Evolutionary conservation across 2,113 vertebrate species (phyloP), one percentile per base, ranked within the genome.

Genomic region (Paramormyrops kingsleyae): DNA sequence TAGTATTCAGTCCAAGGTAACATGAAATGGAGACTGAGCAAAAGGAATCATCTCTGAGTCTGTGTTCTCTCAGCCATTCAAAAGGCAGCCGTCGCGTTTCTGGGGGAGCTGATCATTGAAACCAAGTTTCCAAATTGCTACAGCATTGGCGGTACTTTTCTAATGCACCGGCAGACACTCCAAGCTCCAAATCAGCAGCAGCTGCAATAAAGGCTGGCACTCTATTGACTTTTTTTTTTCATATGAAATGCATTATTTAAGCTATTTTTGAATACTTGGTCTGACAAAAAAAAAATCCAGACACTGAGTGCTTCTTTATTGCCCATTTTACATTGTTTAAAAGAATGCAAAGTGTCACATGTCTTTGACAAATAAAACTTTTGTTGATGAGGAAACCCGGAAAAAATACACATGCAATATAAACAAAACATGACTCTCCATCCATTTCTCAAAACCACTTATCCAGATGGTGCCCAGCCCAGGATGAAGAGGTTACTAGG

Each of bases 1-100:
- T 91, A 88, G n/a, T 21, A n/a, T 90, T 94, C 93, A 93, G 91
- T 91, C 92, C 95, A 94, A 85, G 93, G 86, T 91, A 94, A 93
- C 77, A 42, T 39, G 42, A 83, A 83, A 70, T 70, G 27, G 62
- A 70, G 62, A 70, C 62, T 13, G 62, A 70, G 62, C 62, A 31
- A 31, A 70, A 70, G 62, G n/a, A 70, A 31, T 70, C n/a, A 27
- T 80, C 74, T 42, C 15, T 17, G 74, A 19, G 31, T 42, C 74
- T 42, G 74, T 80, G 5, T 42, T 80, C 24, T 47, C 2, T 44
- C 77, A 42, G 77, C 15, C 39, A 83, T 44, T 42, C 42, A 3
- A 44, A 42, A 44, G 39, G 35, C 19, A 46, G 77, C 77, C 77
- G 3, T 35, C 27, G 2, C 5, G 13, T 17, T 35, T 80, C 74